These are phyloP conservation scores for Dicrurus megarhynchus DNA, from an alignment of 2,113 vertebrate species.

Conservation along the genomic window DNA sequence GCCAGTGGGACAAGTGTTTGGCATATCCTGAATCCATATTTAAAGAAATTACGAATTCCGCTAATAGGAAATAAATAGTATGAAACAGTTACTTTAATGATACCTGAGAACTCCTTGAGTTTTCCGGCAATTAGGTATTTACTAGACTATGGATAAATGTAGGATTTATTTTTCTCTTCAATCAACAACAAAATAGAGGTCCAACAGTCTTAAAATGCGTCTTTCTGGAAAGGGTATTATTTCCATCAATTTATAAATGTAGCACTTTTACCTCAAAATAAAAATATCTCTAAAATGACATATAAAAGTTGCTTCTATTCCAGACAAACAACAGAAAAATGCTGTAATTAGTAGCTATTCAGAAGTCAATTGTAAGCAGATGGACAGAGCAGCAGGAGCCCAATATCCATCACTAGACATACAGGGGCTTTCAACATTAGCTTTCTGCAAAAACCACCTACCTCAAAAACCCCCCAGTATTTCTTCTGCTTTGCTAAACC, in stretches of 20 bases:
- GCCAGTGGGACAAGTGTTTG: neutral
- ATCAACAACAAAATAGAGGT: slow-evolving; percentile 16
- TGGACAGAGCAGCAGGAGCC: slow-evolving; percentile 64
- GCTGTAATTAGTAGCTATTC: slow-evolving; percentile 59
- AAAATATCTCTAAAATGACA: slow-evolving; percentile 48
- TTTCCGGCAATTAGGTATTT: neutral
- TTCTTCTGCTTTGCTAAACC: neutral
- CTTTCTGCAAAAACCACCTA: neutral
- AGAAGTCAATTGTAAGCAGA: slow-evolving; percentile 68
- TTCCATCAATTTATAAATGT: slow-evolving; percentile 28
- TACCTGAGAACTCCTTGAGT: neutral
- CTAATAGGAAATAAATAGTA: neutral
- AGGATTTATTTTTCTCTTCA: slow-evolving; percentile 34
- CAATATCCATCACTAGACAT: neutral
- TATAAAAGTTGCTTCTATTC: neutral
- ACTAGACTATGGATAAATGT: neutral
- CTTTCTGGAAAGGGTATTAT: neutral
- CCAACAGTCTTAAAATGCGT: neutral
- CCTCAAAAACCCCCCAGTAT: neutral
- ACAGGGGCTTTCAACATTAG: neutral
- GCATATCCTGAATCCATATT: neutral
- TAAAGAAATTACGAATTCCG: neutral
- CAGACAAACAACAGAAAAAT: neutral
- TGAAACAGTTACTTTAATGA: neutral
- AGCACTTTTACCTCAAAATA: slow-evolving; percentile 9